phyloP scores from a whole-genome alignment of 2,113 vertebrate genomes.

The Cygnus atratus region DNA sequence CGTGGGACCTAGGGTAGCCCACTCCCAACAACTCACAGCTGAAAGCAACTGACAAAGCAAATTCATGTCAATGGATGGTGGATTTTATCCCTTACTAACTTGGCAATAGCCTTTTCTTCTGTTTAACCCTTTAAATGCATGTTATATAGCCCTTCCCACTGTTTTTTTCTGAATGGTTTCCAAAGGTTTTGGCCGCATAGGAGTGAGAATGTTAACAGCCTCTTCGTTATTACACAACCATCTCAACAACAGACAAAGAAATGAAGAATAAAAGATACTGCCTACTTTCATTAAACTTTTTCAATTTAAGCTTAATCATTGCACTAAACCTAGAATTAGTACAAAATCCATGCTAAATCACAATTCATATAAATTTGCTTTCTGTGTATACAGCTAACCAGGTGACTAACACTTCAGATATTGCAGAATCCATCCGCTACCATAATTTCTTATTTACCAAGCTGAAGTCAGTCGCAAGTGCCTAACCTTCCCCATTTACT shows the following conservation, averaged over 20 bases:
- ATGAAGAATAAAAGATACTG: background rate
- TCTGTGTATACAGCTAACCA: background rate
- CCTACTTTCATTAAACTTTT: background rate
- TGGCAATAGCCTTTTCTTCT: background rate
- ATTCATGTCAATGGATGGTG: background rate
- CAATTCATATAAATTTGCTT: background rate
- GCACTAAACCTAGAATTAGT: background rate
- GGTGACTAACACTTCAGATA: background rate
- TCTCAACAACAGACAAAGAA: background rate
- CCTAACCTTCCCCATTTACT: background rate
- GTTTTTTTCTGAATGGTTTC: background rate
- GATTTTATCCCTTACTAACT: background rate
- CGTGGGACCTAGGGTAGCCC: background rate
- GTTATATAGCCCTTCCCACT: background rate
- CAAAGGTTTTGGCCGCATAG: background rate
- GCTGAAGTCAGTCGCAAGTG: background rate
- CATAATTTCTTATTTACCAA: background rate
- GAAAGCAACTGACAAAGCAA: conserved; percentile 4
- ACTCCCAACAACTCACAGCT: background rate
- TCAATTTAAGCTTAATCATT: background rate
- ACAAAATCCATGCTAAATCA: background rate
- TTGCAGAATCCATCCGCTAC: background rate
- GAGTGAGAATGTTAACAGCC: background rate
- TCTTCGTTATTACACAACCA: background rate
- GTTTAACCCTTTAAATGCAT: background rate